Evolutionary conservation across 2,888 invertebrate species (phyloP).

Genomic region (Nudaria mundana): DNA sequence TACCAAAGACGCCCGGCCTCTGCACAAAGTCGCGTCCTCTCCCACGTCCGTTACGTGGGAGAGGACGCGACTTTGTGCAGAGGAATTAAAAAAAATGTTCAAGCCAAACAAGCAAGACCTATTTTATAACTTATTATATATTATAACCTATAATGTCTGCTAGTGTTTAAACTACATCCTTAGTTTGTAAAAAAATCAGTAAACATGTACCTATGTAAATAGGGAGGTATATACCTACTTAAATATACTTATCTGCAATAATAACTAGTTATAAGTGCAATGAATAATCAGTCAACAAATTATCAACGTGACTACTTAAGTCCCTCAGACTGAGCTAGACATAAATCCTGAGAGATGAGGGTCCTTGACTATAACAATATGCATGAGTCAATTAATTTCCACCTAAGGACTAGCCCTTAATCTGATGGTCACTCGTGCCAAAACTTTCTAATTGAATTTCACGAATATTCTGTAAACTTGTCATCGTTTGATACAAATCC

Average conservation of each 20-base stretch:
- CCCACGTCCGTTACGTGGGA: no score
- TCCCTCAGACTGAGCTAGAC: slow-evolving; percentile 46
- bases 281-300: slow-evolving; percentile 20
- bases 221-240: no score
- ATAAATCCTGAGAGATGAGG: slow-evolving; percentile 70
- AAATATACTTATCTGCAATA: not conserved
- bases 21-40: no score
- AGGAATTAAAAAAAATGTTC: no score
- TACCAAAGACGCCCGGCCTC: no score
- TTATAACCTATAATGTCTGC: no score
- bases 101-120: no score
- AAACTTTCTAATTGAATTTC: slow-evolving; percentile 48
- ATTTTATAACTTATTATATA: no score
- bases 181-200: no score
- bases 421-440: slow-evolving; percentile 74
- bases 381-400: slow-evolving; percentile 75
- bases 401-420: slow-evolving; percentile 65
- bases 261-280: not conserved
- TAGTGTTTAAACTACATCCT: no score
- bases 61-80: no score
- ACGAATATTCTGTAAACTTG: slow-evolving; percentile 55
- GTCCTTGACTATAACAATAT: slow-evolving; percentile 65
- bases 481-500: slow-evolving; percentile 26
- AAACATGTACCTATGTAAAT: no score
- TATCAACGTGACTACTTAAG: slow-evolving; percentile 34